These are phyloP conservation scores for Tapirus indicus DNA, from an alignment of 2,797 vertebrate species.

Conservation along the genomic window DNA sequence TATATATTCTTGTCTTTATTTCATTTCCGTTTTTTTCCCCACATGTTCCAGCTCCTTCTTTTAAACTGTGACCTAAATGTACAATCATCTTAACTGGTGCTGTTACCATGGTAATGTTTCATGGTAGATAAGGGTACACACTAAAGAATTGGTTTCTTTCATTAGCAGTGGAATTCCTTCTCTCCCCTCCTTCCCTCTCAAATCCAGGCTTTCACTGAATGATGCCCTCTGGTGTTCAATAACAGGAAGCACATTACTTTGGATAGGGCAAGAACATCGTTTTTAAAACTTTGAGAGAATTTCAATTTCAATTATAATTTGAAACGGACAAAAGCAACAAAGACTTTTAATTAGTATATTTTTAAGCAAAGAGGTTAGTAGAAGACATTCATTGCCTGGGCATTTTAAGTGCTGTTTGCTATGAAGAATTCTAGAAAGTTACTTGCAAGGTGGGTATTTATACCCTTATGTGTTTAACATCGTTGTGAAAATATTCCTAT, in stretches of 20 bases:
- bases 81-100: slow-evolving; percentile 84
- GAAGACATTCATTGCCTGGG: background rate
- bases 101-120: slow-evolving; percentile 89
- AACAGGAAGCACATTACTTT: slow-evolving; percentile 16
- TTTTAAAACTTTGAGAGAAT: background rate
- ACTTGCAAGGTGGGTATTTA: background rate
- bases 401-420: background rate
- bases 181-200: background rate
- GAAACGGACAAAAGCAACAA: background rate
- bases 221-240: slow-evolving; percentile 77
- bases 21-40: slow-evolving; percentile 8
- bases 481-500: background rate
- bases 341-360: background rate
- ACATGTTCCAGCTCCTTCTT: slow-evolving; percentile 80
- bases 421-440: background rate
- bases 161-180: slow-evolving; percentile 67
- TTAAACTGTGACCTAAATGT: slow-evolving; percentile 88
- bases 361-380: slow-evolving; percentile 9
- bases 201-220: background rate
- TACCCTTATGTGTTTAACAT: background rate
- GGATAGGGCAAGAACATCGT: background rate
- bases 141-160: slow-evolving; percentile 71
- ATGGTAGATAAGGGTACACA: slow-evolving; percentile 79
- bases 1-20: slow-evolving; percentile 57
- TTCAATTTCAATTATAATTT: slow-evolving; percentile 22